A percentile compares a stretch with the other conserved stretches of the same genome.
phyloP scores from a whole-genome alignment of 2,113 vertebrate species.

The Etia nguti region DNA sequence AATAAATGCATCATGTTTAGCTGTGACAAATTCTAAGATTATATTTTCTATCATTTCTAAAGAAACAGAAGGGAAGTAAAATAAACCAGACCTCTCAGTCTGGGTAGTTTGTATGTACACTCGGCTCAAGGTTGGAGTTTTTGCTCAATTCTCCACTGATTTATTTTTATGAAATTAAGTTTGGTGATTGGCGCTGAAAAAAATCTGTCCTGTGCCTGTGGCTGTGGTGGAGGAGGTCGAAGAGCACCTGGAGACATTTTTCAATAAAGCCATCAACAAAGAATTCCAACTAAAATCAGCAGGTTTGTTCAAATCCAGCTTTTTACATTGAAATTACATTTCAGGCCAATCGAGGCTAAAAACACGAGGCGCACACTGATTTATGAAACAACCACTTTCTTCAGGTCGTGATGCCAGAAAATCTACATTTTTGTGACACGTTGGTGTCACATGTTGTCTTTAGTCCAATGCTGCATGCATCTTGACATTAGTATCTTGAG shows the following conservation, averaged over 20 bases:
- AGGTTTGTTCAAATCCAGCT: not conserved
- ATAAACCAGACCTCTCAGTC: not conserved
- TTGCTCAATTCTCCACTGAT: not conserved
- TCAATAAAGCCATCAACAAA: not conserved
- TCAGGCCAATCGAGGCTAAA: not conserved
- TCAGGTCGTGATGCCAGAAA: not conserved
- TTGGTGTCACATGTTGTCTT: accelerated
- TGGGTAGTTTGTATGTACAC: accelerated
- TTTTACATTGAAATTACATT: not conserved
- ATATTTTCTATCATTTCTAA: not conserved
- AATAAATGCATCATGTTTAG: not conserved
- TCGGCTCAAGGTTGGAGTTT: not conserved
- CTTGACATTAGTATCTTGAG: not conserved
- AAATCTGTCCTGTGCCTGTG: not conserved
- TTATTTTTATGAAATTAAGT: not conserved
- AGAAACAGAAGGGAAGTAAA: not conserved
- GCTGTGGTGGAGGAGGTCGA: not conserved
- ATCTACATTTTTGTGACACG: not conserved
- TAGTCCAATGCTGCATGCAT: not conserved
- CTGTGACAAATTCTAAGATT: not conserved
- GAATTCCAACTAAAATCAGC: not conserved
- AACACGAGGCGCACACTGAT: not conserved
- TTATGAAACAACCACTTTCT: accelerated
- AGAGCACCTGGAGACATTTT: not conserved
- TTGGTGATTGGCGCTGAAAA: not conserved